These are phyloP conservation scores for Antechinus flavipes DNA, from an alignment of 2,113 vertebrate species.

Conservation along the genomic window DNA sequence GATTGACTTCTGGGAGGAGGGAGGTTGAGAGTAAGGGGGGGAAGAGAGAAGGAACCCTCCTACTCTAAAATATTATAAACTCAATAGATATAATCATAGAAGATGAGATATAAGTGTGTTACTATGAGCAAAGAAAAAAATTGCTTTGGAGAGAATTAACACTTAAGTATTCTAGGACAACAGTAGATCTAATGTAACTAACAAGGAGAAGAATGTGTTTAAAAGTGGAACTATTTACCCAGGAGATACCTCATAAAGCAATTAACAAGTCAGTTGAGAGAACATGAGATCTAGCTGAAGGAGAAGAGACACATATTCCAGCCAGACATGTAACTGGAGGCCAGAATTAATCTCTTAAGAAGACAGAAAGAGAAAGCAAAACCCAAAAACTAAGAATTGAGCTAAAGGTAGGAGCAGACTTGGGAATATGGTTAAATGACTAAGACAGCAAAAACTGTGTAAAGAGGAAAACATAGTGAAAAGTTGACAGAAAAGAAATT, in stretches of 20 bases:
- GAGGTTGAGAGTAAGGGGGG: too few species aligned
- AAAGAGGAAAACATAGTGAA: too few species aligned
- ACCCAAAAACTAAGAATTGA: too few species aligned
- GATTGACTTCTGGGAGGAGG: background rate
- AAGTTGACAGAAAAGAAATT: too few species aligned
- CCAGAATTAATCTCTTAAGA: background rate
- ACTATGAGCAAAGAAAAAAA: background rate
- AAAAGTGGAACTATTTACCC: background rate
- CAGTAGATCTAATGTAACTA: background rate
- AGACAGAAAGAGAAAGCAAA: background rate
- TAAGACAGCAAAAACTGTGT: too few species aligned
- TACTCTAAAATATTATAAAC: background rate
- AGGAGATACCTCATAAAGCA: background rate
- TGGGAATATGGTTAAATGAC: too few species aligned
- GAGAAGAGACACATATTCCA: background rate
- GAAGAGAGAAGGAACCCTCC: too few species aligned
- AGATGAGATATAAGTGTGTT: background rate
- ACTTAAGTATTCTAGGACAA: background rate
- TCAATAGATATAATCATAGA: background rate
- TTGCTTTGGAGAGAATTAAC: background rate
- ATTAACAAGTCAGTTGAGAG: background rate
- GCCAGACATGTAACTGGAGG: background rate
- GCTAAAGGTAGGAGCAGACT: too few species aligned
- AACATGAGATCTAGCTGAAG: background rate
- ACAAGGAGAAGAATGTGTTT: background rate